Base-by-base conservation (phyloP, 2,797 vertebrate genomes). In the Hipposideros larvatus region DNA sequence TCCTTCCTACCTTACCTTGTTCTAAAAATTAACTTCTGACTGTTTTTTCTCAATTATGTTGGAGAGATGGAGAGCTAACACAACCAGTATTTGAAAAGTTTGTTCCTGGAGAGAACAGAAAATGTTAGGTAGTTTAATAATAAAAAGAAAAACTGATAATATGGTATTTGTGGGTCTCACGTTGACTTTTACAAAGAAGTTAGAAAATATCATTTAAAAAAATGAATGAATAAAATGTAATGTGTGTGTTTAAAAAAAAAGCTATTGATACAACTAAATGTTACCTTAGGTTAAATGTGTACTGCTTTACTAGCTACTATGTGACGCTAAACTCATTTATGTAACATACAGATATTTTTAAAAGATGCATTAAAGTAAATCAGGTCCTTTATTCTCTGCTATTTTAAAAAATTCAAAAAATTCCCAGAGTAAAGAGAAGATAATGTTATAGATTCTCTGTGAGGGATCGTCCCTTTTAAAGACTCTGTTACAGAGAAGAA, bases 221-320 rank as follows among this genome's bases (percentile, higher is more conserved):
- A 90, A 53, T 70, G 15, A 95, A 71, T 94, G 59, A 92, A 92
- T 95, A 0, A 14, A 96, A 74, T 31, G 68, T 74, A 66, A 92
- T 96, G 89, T 93, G 86, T 0, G 0, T 95, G 31, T 59, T 43
- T 77, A 26, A 0, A 51, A 90, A 0, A 0, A 87, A 93, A 55
- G 28, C 51, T 96, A 74, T 70, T 97, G 87, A 87, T 89, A 84
- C 83, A 97, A 95, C 74, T 65, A 63, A 92, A 46, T 89, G 22
- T 82, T 75, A 34, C 65, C 78, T 63, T 66, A 90, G 80, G 46
- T 90, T 59, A 84, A 94, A 46, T 11, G 14, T 37, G 61, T n/a
- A 57, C 22, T 65, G 46, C 18, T 16, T 90, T 73, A 88, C 57
- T 87, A 46, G 65, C 51, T 46, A 7, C 53, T 85, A n/a, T 2